Evolutionary conservation across 1,140 invertebrate species (phyloP), one percentile per base, ranked within the genome.

Genomic region (Stegodyphus dumicola): DNA sequence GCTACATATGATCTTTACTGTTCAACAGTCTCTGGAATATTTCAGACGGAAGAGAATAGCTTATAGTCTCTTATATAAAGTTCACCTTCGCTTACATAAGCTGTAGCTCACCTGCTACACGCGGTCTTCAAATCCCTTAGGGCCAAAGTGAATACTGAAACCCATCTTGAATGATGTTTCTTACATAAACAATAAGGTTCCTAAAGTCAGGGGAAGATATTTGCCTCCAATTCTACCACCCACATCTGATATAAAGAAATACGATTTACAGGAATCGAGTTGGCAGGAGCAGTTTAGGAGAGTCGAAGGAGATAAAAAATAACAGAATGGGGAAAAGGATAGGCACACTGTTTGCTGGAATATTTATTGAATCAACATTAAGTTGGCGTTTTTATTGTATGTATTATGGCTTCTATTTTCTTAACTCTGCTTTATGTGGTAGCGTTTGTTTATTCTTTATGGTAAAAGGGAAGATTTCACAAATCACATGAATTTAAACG

Each of bases 331-430:
- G 70, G 33, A 54, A 15, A 18, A 7, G 65, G 13, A 33, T 48
- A 69, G 10, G 52, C 15, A 18, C 48, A 69, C 51, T 52, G 53
- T 79, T 33, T 17, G 69, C 53, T 70, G 18, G 77, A 79, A 79
- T 79, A 79, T 79, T 79, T 79, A 79, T 79, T 79, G 77, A 79
- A 79, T 79, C 77, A 79, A 70, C 66, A 53, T 53, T 79, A 79
- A 79, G 65, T 79, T 79, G 77, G 77, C 77, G 54, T 64, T 79
- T 79, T 79, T 79, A 79, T 70, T 70, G 77, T 79, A 56, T 64
- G 60, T 49, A 77, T 77, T 77, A 77, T 77, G 75, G 52, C 33
- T n/a, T 51, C 51, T 65, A 48, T 17, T 48, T 7, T 15, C 18
- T 48, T 77, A 33, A 33, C 33, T 33, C 33, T 33, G 33, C 33